phyloP scores from a whole-genome alignment of 2,888 invertebrate species.

The Lithophane socia region DNA sequence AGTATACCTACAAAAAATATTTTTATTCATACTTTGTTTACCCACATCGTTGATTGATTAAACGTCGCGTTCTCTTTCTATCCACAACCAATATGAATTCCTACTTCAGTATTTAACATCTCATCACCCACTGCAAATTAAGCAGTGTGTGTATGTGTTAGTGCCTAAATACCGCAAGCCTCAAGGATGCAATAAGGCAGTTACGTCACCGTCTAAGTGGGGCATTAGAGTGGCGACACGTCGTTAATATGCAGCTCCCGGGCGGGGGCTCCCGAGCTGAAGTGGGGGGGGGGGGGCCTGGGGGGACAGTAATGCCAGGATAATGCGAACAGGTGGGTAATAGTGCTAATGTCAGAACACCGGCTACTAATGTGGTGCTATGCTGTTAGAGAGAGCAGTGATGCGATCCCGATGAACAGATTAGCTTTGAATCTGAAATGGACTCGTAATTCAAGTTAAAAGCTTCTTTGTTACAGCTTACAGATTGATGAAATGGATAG shows the following conservation, averaged over 20 bases:
- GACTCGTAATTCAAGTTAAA: not conserved
- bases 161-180: conserved; percentile 43
- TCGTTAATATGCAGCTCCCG: conserved; percentile 61
- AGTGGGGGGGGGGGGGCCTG: not conserved
- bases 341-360: conserved; percentile 45
- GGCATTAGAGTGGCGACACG: conserved; percentile 60
- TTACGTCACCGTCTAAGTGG: conserved; percentile 61
- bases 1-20: no score
- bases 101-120: not conserved
- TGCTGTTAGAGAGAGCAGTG: conserved; percentile 15
- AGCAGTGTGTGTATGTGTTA: conserved; percentile 28
- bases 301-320: conserved; percentile 6
- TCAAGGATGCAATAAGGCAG: conserved; percentile 57
- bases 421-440: conserved; percentile 14
- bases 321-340: conserved; percentile 49
- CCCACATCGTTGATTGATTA: not conserved
- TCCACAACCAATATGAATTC: not conserved
- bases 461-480: no score
- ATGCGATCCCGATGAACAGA: conserved; percentile 8
- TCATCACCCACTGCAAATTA: conserved; percentile 5
- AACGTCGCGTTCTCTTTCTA: not conserved
- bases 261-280: not conserved
- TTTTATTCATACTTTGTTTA: not conserved
- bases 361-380: conserved; percentile 30
- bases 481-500: not conserved